Evolutionary conservation across 2,888 invertebrate species (phyloP), one percentile per base, ranked within the genome.

Genomic region (Dascillus cervinus): DNA sequence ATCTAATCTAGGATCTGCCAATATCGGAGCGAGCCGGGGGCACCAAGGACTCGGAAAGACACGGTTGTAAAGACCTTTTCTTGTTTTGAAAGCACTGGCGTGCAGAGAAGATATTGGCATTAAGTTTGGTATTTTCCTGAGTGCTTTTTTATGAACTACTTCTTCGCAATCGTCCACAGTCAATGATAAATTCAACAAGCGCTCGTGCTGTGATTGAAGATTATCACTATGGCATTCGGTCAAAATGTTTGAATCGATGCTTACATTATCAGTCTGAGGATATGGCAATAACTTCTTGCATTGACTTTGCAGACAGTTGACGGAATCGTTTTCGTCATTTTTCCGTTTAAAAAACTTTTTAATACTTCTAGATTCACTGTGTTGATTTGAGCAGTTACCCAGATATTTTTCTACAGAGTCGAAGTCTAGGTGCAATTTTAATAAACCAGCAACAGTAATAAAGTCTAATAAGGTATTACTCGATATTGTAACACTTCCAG

Each of bases 401-500:
- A 32, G 17, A 9, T 26, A 23, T 21, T 45, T 37, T 8, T 43
- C 24, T 9, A 41, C 26, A 27, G 21, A 35, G 4, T 48, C 44
- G 13, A 38, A 19, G 24, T 60, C 56, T 8, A 60, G 22, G 11
- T 54, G 43, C 5, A 64, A 48, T 39, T 56, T 49, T 13, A 65
- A 39, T 10, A 61, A 42, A 13, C 63, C 64, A 13, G 78, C 70
- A 2, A 76, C 72, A 13, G 72, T 67, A 17, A 79, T 57, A 50
- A 81, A 80, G 25, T 72, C 70, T 27, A 69, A 60, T 11, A 80
- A 49, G 36, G 71, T 68, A n/a, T 68, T 64, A 20, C 69, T 68
- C n/a, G 72, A 69, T 13, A 82, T 62, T 3, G 68, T 60, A 1
- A 76, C 75, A 55, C 73, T 75, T 31, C 81, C 82, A 21, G 77